phyloP scores from a whole-genome alignment of 2,113 vertebrate species.

The Ahaetulla prasina region DNA sequence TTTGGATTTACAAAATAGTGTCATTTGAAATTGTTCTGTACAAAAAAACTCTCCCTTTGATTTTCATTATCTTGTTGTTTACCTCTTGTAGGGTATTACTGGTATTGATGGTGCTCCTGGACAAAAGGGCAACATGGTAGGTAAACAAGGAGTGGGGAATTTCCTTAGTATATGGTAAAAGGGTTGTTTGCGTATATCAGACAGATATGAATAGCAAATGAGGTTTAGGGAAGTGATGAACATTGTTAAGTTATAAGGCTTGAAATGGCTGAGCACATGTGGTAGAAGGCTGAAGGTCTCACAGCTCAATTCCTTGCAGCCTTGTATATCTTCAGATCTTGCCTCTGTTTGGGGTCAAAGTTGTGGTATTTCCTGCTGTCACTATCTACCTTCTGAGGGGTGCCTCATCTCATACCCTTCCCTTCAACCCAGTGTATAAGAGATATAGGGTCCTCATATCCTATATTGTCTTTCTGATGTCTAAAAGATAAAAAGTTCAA shows the following conservation, averaged over 20 bases:
- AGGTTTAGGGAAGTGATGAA: not conserved
- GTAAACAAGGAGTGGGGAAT: slow-evolving; percentile 7
- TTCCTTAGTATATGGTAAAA: not conserved
- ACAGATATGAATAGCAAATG: not conserved
- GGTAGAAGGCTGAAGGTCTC: not conserved
- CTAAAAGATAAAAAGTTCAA: not conserved
- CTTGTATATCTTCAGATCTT: not conserved
- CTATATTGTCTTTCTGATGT: not conserved
- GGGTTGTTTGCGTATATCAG: not conserved
- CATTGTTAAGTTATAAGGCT: not conserved
- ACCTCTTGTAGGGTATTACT: slow-evolving; percentile 70
- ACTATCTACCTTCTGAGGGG: not conserved
- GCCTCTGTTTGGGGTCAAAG: not conserved
- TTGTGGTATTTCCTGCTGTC: not conserved
- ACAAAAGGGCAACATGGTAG: slow-evolving; percentile 83
- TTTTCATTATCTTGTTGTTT: not conserved
- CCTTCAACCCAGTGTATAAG: not conserved
- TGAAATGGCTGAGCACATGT: not conserved
- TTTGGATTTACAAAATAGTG: not conserved
- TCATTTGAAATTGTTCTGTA: fast-evolving
- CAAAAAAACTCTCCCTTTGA: not conserved
- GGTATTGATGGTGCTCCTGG: slow-evolving; percentile 82
- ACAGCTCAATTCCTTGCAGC: not conserved
- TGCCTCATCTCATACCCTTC: not conserved
- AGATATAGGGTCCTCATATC: not conserved